Conservation (phyloP, 2,888 invertebrate species). For the Patella pellucida region DNA sequence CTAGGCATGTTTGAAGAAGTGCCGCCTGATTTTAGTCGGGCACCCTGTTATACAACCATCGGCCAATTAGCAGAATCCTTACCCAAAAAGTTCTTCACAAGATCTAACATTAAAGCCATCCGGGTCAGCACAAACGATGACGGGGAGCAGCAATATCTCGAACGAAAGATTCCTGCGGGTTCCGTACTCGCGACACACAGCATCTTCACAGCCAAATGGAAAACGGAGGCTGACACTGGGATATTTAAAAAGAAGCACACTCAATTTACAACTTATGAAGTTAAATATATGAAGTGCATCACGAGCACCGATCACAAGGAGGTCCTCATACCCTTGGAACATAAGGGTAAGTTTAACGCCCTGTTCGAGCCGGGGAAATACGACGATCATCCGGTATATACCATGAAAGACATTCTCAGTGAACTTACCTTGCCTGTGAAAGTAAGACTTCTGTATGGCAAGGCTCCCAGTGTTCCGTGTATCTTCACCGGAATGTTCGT, state of each 20-base stretch:
- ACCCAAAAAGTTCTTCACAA: constrained; percentile 56
- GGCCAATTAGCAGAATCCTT: constrained; percentile 52
- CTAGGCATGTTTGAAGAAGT: constrained; percentile 63
- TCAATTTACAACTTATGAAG: constrained; percentile 52
- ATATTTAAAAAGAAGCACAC: constrained; percentile 51
- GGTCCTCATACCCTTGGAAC: constrained; percentile 51
- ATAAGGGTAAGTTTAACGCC: constrained; percentile 57
- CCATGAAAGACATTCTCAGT: constrained; percentile 55
- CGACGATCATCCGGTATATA: constrained; percentile 51
- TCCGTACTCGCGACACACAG: constrained; percentile 48
- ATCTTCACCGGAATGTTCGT: constrained; percentile 60
- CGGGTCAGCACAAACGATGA: constrained; percentile 40
- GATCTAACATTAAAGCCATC: constrained; percentile 51
- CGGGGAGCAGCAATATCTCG: constrained; percentile 44
- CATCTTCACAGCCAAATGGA: constrained; percentile 59
- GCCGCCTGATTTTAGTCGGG: constrained; percentile 56
- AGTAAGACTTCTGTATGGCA: constrained; percentile 59
- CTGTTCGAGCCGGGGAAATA: constrained; percentile 51
- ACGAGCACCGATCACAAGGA: constrained; percentile 46
- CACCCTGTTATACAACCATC: constrained; percentile 48
- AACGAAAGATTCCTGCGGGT: constrained; percentile 53
- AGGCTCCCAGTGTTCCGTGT: constrained; percentile 58
- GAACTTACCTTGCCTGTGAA: constrained; percentile 55
- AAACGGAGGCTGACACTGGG: constrained; percentile 53
- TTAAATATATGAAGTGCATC: constrained; percentile 57